Evolutionary conservation across 2,888 invertebrate species (phyloP).

Genomic region (Euproctis similis): DNA sequence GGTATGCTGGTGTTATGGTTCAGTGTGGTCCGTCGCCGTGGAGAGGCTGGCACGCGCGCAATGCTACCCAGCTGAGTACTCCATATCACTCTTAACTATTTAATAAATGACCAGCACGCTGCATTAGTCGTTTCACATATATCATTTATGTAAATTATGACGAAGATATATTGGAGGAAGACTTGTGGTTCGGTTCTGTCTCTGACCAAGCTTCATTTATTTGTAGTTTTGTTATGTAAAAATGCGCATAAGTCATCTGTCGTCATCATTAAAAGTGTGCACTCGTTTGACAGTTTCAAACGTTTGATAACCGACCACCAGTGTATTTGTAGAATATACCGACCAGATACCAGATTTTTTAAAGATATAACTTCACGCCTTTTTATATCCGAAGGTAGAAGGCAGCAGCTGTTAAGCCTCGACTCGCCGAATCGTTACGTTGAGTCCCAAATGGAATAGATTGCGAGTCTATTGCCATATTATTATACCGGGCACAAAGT

Average conservation of each 20-base stretch:
- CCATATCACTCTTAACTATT: slow-evolving; percentile 48
- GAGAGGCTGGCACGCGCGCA: slow-evolving; percentile 61
- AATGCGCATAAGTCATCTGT: slow-evolving; percentile 23
- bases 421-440: too few species aligned
- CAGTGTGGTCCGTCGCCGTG: slow-evolving; percentile 60
- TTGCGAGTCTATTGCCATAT: too few species aligned
- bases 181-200: too few species aligned
- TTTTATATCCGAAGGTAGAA: too few species aligned
- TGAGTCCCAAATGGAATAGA: too few species aligned
- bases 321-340: too few species aligned
- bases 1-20: slow-evolving; percentile 26
- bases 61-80: slow-evolving; percentile 51
- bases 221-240: slow-evolving; percentile 40
- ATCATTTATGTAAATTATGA: slow-evolving; percentile 76
- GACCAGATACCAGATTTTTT: too few species aligned
- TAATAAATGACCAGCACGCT: slow-evolving; percentile 68
- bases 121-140: slow-evolving; percentile 72
- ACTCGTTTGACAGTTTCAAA: neutral
- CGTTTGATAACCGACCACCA: too few species aligned
- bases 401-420: too few species aligned
- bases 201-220: slow-evolving; percentile 63
- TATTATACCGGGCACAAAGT: too few species aligned
- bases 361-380: too few species aligned
- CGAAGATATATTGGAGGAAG: slow-evolving; percentile 77
- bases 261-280: neutral